A percentile compares a stretch with the other conserved stretches of the same genome.
These are phyloP conservation scores for Diadegma fenestrale DNA, from an alignment of 2,888 invertebrate genomes.

Conservation along the genomic window DNA sequence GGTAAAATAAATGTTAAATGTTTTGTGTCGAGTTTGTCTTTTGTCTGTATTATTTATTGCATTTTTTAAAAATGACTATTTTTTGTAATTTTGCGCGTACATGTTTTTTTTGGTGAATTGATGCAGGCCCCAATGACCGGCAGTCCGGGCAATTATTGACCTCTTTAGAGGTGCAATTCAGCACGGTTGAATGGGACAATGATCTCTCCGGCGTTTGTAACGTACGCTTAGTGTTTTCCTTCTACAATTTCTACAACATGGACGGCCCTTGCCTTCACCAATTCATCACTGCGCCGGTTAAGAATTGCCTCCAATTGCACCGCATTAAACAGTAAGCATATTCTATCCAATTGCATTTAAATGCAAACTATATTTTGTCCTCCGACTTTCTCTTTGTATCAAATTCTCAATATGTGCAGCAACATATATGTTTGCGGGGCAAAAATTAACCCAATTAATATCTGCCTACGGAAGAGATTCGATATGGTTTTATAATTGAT, in stretches of 20 bases:
- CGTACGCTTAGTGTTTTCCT: conserved; percentile 58
- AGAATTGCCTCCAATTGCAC: conserved; percentile 80
- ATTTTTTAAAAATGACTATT: conserved; percentile 6
- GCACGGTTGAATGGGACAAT: conserved; percentile 60
- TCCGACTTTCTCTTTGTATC: background rate
- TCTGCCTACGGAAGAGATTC: background rate
- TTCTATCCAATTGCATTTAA: conserved; percentile 46
- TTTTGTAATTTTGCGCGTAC: conserved; percentile 46
- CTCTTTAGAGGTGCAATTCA: conserved; percentile 63
- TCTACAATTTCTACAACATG: conserved; percentile 75
- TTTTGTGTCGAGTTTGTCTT: background rate
- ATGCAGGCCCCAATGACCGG: conserved; percentile 36
- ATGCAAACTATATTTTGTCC: conserved; percentile 23
- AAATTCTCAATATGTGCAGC: background rate
- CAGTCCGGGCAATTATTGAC: conserved; percentile 59
- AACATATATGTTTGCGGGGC: background rate
- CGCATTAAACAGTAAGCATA: conserved; percentile 82
- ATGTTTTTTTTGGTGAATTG: conserved; percentile 47
- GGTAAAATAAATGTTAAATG: background rate
- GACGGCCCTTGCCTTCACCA: conserved; percentile 80
- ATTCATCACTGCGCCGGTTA: conserved; percentile 79
- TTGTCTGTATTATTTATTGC: background rate
- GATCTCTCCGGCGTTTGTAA: conserved; percentile 58
- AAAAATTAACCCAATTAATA: background rate
- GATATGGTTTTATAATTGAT: background rate